Evolutionary conservation across 2,113 vertebrate species (phyloP), one percentile per base, ranked within the genome.

Genomic region (Datnioides undecimradiatus): DNA sequence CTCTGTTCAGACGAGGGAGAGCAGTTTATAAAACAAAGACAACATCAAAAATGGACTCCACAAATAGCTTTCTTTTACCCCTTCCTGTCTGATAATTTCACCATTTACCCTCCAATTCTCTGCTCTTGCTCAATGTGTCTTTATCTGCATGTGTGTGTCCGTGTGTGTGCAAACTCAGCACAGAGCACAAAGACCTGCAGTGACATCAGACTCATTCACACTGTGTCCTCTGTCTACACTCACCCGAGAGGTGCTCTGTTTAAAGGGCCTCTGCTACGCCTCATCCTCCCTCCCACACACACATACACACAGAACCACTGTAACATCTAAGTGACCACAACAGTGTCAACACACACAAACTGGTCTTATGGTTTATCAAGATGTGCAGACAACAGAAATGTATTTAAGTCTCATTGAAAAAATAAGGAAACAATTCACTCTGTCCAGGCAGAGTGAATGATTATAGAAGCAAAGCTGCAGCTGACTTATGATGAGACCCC

Each of bases 191-290:
- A 93, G 90, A 90, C 86, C 76, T 62, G 88, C 81, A 90, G 85
- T 88, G 86, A 92, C 88, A 86, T 92, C 92, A 89, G 82, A 83
- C 74, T 87, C 84, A 86, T 89, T 91, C 90, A 93, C 86, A 92
- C 76, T 82, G 84, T 75, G 77, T 91, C 84, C 88, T 90, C 92
- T 91, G 88, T 89, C 72, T 81, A 48, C 16, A 0, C 73, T 86
- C 76, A 74, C 54, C 80, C 73, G 57, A 82, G 91, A 90, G 86
- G 83, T 90, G 87, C 77, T 80, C 84, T 85, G 86, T 91, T 88
- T 87, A 85, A 87, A 89, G 69, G 82, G 79, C 62, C 71, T 83
- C 34, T 73, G 73, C 59, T 46, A 49, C 12, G 16, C 45, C 57
- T 77, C 78, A 33, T 29, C 33, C 45, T 51, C 45, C 55, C 6